Percentiles rank a stretch among this genome's conserved stretches.
phyloP scores from a whole-genome alignment of 2,113 vertebrate species.

The Ahaetulla prasina region DNA sequence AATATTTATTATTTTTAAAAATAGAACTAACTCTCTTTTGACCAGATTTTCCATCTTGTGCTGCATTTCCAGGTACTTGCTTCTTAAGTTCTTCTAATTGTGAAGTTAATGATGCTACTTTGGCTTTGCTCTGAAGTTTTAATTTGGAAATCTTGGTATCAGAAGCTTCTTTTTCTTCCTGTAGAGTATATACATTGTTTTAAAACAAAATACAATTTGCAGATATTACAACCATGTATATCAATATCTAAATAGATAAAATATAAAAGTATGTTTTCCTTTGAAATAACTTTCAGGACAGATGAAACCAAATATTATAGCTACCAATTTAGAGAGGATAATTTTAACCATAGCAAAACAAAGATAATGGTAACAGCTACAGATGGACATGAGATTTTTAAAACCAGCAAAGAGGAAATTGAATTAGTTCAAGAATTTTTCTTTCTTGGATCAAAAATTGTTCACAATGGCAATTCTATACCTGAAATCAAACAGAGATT shows the following conservation, averaged over 20 bases:
- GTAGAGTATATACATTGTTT: not conserved
- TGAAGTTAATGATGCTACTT: conserved; percentile 77
- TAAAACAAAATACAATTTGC: not conserved
- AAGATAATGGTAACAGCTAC: not conserved
- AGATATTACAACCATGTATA: not conserved
- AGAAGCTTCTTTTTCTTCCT: conserved; percentile 81
- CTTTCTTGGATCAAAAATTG: not conserved
- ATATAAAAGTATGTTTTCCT: not conserved
- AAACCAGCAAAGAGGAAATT: not conserved
- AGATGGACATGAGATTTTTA: not conserved
- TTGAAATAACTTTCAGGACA: conserved; percentile 1
- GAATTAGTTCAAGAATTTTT: not conserved
- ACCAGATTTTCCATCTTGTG: conserved; percentile 62
- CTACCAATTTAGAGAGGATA: not conserved
- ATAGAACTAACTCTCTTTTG: conserved; percentile 68
- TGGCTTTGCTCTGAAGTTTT: conserved; percentile 87
- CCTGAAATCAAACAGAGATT: not conserved
- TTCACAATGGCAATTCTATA: not conserved
- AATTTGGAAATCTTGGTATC: conserved; percentile 82
- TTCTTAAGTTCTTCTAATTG: conserved; percentile 84
- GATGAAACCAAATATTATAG: not conserved
- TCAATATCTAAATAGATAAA: not conserved
- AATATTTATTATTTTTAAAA: not conserved
- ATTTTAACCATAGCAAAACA: not conserved
- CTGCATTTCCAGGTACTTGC: conserved; percentile 56